These are phyloP conservation scores for Tamandua tetradactyla DNA, from an alignment of 2,797 vertebrate species.

Conservation along the genomic window DNA sequence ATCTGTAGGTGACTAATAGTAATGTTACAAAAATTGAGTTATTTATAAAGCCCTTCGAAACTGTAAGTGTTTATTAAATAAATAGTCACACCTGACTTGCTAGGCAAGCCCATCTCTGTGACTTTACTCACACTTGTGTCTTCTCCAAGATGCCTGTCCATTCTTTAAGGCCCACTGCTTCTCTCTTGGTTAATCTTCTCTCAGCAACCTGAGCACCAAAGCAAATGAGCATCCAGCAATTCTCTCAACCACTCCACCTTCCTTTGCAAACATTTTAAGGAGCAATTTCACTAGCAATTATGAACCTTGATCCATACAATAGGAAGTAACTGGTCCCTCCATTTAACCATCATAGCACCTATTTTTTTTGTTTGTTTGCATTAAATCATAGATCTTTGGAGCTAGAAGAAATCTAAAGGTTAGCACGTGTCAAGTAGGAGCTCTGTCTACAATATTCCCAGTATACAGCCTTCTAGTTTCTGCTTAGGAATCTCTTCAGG, in stretches of 20 bases:
- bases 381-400: neutral
- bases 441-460: neutral
- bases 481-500: neutral
- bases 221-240: neutral
- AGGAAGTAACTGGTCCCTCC: neutral
- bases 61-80: neutral
- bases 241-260: neutral
- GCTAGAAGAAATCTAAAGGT: neutral
- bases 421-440: neutral
- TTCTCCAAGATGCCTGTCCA: neutral
- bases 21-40: neutral
- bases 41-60: constrained; percentile 27
- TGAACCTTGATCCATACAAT: neutral
- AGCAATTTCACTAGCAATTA: neutral
- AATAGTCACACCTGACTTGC: neutral
- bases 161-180: neutral
- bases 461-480: neutral
- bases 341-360: neutral
- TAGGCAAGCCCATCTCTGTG: neutral
- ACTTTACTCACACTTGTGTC: neutral
- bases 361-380: neutral
- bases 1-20: neutral
- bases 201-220: neutral
- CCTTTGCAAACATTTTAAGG: neutral
- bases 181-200: neutral